Evolutionary conservation across 2,113 vertebrate genomes (phyloP).

Genomic region (Stictonetta naevosa): DNA sequence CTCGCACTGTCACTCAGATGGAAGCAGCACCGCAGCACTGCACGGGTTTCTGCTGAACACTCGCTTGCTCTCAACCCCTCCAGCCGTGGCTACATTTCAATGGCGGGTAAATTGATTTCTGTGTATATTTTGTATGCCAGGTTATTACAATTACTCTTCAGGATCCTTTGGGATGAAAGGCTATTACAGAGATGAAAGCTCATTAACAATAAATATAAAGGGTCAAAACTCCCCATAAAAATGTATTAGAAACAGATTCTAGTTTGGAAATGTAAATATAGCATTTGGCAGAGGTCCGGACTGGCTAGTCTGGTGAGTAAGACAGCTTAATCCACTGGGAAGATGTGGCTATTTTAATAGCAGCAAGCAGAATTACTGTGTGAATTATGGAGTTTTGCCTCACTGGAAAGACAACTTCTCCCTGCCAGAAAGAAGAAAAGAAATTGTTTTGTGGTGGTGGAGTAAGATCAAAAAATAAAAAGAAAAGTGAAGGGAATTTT

Average conservation of each 20-base stretch:
- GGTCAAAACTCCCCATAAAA: constrained; percentile 66
- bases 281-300: constrained; percentile 1
- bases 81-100: neutral
- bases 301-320: constrained; percentile 35
- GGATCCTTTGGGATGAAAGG: constrained; percentile 62
- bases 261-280: constrained; percentile 65
- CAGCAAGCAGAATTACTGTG: neutral
- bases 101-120: constrained; percentile 45
- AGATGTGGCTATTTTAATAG: constrained; percentile 27
- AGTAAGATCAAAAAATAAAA: neutral
- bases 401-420: neutral
- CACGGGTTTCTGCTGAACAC: neutral
- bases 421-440: neutral
- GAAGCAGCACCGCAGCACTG: neutral
- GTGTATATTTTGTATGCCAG: constrained; percentile 36
- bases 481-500: neutral
- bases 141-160: constrained; percentile 58
- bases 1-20: neutral
- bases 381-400: constrained; percentile 19
- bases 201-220: constrained; percentile 70
- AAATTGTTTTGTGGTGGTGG: neutral
- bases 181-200: constrained; percentile 60
- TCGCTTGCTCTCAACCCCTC: neutral
- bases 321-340: constrained; percentile 32
- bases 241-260: constrained; percentile 68